Percentiles rank a stretch among this genome's conserved stretches.
These are phyloP conservation scores for Dendrolimus houi DNA, from an alignment of 2,888 invertebrate genomes.

Conservation along the genomic window DNA sequence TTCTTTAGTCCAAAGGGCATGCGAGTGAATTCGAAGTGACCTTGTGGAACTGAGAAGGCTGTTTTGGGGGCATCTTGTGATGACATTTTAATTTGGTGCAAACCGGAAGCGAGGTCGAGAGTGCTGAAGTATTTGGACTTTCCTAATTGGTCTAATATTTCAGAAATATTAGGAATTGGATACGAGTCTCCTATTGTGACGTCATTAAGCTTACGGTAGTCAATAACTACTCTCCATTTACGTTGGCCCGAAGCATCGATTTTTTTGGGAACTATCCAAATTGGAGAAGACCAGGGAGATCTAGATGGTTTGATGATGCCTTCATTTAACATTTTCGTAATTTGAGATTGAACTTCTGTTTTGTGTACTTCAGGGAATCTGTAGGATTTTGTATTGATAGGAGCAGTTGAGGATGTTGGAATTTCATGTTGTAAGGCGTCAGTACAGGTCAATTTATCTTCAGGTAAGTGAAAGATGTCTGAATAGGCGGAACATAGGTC, in stretches of 20 bases:
- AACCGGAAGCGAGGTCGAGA: slow-evolving; percentile 5
- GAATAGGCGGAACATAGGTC: neutral
- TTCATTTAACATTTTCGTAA: neutral
- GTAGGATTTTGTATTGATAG: neutral
- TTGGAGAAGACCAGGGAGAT: neutral
- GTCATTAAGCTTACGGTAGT: slow-evolving; percentile 6
- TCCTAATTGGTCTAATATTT: slow-evolving; percentile 1
- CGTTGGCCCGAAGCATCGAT: neutral
- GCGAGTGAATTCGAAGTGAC: slow-evolving; percentile 5
- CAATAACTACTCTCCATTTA: slow-evolving; percentile 7
- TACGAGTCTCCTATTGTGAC: slow-evolving; percentile 6
- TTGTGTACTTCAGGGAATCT: neutral
- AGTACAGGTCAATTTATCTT: neutral
- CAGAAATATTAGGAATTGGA: slow-evolving; percentile 3
- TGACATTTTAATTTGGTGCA: slow-evolving; percentile 4
- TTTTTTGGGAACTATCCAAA: slow-evolving; percentile 5
- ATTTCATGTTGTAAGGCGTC: neutral
- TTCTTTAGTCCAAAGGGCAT: slow-evolving; percentile 3
- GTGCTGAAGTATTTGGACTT: slow-evolving; percentile 1
- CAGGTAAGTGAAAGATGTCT: neutral
- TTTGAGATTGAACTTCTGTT: slow-evolving; percentile 4
- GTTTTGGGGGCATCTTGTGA: slow-evolving; percentile 2
- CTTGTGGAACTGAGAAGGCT: slow-evolving; percentile 4
- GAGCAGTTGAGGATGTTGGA: neutral
- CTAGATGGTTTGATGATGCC: slow-evolving; percentile 1